Percentiles rank a stretch among this genome's conserved stretches.
phyloP scores from a whole-genome alignment of 2,797 vertebrate genomes.

The Rhinichthys osculus region DNA sequence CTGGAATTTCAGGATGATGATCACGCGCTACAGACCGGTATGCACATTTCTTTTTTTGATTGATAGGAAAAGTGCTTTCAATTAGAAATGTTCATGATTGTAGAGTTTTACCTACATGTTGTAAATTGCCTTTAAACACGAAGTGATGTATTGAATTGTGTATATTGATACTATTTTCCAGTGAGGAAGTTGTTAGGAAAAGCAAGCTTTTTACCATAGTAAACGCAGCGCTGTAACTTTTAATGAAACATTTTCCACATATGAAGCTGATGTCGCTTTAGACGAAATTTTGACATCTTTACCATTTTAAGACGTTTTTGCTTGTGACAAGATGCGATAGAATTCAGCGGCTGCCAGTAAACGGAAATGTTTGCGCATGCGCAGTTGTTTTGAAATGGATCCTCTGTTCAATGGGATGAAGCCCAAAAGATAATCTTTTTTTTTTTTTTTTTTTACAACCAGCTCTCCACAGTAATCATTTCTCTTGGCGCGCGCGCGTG shows the following conservation, averaged over 20 bases:
- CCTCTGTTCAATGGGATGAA: not conserved
- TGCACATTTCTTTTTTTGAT: slow-evolving; percentile 56
- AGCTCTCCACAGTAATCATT: not conserved
- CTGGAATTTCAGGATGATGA: slow-evolving; percentile 66
- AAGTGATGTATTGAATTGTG: not conserved
- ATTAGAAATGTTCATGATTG: not conserved
- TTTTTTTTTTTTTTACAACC: too few species aligned
- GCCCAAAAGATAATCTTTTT: not conserved
- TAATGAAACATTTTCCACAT: not conserved
- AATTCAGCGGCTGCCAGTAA: not conserved
- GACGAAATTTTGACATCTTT: not conserved
- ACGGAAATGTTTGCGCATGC: not conserved
- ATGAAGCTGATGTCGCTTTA: not conserved
- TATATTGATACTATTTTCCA: not conserved
- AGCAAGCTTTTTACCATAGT: not conserved
- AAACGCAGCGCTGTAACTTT: not conserved
- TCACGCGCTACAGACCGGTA: slow-evolving; percentile 79
- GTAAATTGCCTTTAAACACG: not conserved
- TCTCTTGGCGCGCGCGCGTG: too few species aligned
- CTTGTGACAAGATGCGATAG: not conserved
- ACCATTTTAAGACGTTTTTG: not conserved
- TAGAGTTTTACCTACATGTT: not conserved
- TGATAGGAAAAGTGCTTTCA: not conserved
- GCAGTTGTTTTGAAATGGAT: not conserved
- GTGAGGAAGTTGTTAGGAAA: not conserved